phyloP scores from a whole-genome alignment of 2,888 invertebrate species.

The Steinernema scapterisci region DNA sequence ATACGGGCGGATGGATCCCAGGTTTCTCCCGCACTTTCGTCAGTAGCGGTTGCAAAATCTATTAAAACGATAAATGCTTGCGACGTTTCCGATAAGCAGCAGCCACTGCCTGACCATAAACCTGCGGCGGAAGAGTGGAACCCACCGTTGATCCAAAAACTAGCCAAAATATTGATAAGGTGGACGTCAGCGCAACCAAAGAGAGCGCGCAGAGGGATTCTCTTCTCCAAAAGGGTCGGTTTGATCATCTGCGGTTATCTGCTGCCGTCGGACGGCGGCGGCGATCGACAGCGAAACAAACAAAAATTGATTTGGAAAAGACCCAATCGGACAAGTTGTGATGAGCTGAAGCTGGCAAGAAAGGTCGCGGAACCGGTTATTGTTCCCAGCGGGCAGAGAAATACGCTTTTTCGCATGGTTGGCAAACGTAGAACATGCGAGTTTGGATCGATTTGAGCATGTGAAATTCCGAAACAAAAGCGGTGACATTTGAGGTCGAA shows the following conservation, averaged over 20 bases:
- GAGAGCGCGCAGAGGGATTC: neutral
- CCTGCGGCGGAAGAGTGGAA: neutral
- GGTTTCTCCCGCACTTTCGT: too few relatives aligned
- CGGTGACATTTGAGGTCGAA: too few relatives aligned
- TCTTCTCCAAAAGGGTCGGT: neutral
- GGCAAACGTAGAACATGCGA: too few relatives aligned
- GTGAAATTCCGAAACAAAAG: too few relatives aligned
- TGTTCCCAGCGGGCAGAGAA: neutral
- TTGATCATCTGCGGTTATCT: neutral
- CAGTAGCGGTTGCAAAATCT: too few relatives aligned
- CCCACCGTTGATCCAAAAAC: neutral
- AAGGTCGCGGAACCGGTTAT: neutral
- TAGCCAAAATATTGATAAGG: neutral
- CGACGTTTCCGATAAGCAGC: neutral
- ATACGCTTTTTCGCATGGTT: too few relatives aligned
- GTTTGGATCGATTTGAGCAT: too few relatives aligned
- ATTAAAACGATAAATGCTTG: neutral
- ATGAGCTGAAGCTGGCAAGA: neutral
- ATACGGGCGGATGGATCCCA: too few relatives aligned
- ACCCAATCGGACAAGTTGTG: neutral
- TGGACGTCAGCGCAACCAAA: neutral
- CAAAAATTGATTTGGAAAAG: constrained; percentile 1
- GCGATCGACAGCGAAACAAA: neutral
- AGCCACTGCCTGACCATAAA: neutral
- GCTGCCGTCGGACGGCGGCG: neutral